Base-by-base conservation (phyloP, 2,888 invertebrate species). In the Tipula confusa region DNA sequence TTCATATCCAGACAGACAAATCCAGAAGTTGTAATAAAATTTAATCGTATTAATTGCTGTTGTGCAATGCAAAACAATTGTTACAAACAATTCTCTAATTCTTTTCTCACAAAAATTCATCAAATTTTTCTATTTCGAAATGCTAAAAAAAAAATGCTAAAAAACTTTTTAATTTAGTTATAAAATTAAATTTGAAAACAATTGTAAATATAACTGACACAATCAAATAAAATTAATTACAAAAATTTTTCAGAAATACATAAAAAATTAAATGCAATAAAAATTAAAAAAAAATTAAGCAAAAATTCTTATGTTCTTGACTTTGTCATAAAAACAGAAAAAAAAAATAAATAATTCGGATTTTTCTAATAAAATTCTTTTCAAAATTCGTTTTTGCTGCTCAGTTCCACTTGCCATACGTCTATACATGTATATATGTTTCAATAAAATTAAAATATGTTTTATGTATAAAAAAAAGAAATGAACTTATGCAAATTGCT, bases 21-120 rank as follows among this genome's bases (percentile, higher is more conserved):
- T 43, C 13, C 24, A 24, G 3, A 24, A 64, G 64, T 24, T 24
- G 64, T 64, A 64, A 64, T 64, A 64, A 64, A 64, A 64, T 64
- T 64, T 64, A 64, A 64, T 64, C 64, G 64, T 24, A 64, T 64
- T 64, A 64, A 64, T 64, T 64, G 64, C 64, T 64, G 64, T 64
- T 64, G 7, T 64, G 64, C 64, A 64, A 64, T 64, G 64, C 7
- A 18, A 64, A 64, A 24, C 64, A 64, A 64, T 64, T n/a, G 24
- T 64, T 24, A 64, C 64, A 64, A 64, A 18, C 18, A 64, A 64
- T 64, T 64, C 64, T 24, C 24, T 64, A 64, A 64, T 18, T 18
- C 24, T 9, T 24, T 9, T 64, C 4, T 24, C 7, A 1, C n/a
- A 64, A 64, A 64, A 64, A 64, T 24, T 24, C 64, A 64, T 64